phyloP scores from a whole-genome alignment of 2,888 invertebrate genomes.

The Stenotaenia linearis region DNA sequence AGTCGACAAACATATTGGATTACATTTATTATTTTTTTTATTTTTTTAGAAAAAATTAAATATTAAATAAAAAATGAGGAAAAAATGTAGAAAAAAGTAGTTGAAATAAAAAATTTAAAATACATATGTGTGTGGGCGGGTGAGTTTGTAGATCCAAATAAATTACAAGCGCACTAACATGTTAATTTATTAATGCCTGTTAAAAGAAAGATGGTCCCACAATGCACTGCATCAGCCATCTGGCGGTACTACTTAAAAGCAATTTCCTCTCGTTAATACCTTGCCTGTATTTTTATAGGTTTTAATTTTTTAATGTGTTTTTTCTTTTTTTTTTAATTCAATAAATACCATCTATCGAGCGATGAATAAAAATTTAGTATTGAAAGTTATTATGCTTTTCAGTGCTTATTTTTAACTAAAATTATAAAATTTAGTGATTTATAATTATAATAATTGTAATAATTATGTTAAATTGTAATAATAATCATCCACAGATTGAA shows the following conservation, averaged over 20 bases:
- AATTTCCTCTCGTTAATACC: slow-evolving; percentile 15
- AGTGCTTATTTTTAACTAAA: neutral
- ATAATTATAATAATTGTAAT: too few relatives aligned
- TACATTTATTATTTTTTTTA: neutral
- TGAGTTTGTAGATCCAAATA: neutral
- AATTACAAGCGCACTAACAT: neutral
- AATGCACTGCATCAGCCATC: slow-evolving; percentile 6
- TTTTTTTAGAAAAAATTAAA: too few relatives aligned
- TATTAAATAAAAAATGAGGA: neutral
- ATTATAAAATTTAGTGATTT: neutral
- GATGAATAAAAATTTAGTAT: neutral
- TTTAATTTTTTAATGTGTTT: neutral
- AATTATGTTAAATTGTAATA: too few relatives aligned
- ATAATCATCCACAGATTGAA: too few relatives aligned
- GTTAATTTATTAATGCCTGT: slow-evolving; percentile 12
- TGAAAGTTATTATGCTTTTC: neutral
- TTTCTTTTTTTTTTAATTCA: neutral
- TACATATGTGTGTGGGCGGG: neutral
- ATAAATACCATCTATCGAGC: neutral
- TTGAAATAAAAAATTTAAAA: too few relatives aligned
- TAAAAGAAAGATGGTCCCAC: slow-evolving; percentile 19
- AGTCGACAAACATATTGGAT: neutral
- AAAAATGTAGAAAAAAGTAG: neutral
- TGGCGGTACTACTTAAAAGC: slow-evolving; percentile 1
- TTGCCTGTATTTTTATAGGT: neutral